These are phyloP conservation scores for Sitta carolinensis DNA, from an alignment of 2,797 vertebrate genomes.

Conservation along the genomic window DNA sequence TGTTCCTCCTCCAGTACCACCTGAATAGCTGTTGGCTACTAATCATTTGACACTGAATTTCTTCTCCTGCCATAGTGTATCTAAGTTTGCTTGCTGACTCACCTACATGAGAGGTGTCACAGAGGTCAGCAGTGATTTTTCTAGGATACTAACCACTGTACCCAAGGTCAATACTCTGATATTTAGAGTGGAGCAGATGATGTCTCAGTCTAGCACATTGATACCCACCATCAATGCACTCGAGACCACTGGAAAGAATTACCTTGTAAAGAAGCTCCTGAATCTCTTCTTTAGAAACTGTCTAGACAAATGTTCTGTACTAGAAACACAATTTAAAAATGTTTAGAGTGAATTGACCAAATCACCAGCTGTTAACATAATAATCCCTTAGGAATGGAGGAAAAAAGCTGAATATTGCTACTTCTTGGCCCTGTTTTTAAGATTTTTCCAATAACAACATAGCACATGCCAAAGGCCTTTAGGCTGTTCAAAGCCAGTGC, in stretches of 20 bases:
- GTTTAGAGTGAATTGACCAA: background rate
- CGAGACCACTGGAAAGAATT: background rate
- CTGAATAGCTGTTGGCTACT: background rate
- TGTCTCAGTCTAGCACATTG: background rate
- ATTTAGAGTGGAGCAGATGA: background rate
- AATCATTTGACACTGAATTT: background rate
- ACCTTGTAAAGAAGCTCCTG: background rate
- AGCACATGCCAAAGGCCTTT: background rate
- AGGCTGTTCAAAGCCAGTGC: background rate
- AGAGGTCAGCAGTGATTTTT: background rate
- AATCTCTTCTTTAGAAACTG: background rate
- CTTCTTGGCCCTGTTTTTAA: background rate
- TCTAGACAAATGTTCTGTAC: background rate
- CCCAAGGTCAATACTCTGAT: background rate
- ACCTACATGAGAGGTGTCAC: background rate
- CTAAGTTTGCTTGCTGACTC: background rate
- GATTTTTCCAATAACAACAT: background rate
- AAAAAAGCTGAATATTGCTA: background rate
- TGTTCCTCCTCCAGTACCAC: background rate
- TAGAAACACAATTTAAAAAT: background rate
- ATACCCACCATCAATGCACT: background rate
- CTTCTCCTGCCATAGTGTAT: background rate
- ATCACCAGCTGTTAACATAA: background rate
- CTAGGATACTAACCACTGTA: background rate
- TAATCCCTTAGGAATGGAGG: background rate